Percentiles rank a stretch among this genome's conserved stretches.
Conservation (phyloP, 2,888 invertebrate species). For the Drosophila picticornis region DNA sequence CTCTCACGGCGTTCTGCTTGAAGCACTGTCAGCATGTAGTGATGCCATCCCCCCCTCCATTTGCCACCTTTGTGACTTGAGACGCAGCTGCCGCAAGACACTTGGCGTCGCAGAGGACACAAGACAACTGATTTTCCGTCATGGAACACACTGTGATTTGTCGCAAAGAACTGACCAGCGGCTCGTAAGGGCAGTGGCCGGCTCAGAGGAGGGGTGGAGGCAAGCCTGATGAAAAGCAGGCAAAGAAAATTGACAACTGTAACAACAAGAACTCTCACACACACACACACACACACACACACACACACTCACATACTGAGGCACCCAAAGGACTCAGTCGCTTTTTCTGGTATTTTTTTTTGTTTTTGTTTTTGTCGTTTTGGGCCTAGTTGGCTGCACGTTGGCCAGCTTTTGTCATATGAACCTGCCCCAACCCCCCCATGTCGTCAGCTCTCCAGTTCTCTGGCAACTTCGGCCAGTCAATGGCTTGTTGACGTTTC, state of each 20-base stretch:
- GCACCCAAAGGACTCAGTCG: slow-evolving; percentile 12
- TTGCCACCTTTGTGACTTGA: slow-evolving; percentile 39
- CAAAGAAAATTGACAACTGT: slow-evolving; percentile 67
- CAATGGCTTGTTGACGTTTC: slow-evolving; percentile 71
- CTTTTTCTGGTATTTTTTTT: not conserved
- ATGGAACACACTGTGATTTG: slow-evolving; percentile 72
- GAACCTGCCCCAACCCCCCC: not conserved
- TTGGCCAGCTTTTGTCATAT: slow-evolving; percentile 15
- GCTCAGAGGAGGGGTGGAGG: slow-evolving; percentile 14
- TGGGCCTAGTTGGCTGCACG: slow-evolving; percentile 50
- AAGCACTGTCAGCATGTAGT: slow-evolving; percentile 34
- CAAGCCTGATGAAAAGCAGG: slow-evolving; percentile 58
- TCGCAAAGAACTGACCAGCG: slow-evolving; percentile 48
- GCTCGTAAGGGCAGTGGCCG: not conserved
- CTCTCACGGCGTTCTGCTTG: slow-evolving; percentile 12
- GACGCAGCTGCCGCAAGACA: slow-evolving; percentile 58
- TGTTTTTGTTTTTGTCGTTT: not conserved
- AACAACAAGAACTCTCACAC: slow-evolving; percentile 33
- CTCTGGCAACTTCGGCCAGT: slow-evolving; percentile 32
- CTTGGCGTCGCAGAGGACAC: slow-evolving; percentile 32
- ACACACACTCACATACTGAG: not conserved
- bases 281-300: not conserved
- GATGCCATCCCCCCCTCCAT: not conserved
- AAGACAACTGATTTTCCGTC: slow-evolving; percentile 70
- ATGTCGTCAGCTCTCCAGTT: not conserved